Conservation (phyloP, 2,113 vertebrate species). For the Anoplopoma fimbria region DNA sequence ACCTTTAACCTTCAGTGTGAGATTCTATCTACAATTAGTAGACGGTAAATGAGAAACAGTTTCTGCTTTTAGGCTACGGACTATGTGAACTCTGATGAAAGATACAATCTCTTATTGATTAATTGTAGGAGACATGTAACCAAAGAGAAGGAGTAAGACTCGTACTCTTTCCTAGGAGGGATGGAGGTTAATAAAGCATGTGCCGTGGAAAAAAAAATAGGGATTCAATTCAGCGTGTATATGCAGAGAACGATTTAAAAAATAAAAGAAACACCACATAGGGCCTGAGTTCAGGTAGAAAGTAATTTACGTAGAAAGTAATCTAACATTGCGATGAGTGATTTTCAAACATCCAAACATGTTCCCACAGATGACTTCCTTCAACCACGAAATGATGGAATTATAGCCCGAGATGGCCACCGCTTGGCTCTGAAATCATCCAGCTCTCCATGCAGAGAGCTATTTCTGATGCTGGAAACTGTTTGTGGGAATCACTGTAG, state of each 20-base stretch:
- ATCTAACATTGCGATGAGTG: conserved; percentile 48
- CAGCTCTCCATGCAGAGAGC: conserved; percentile 26
- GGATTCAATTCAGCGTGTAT: not conserved
- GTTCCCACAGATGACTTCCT: conserved; percentile 66
- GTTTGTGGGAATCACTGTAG: conserved; percentile 75
- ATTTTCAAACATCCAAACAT: conserved; percentile 50
- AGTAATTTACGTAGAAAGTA: conserved; percentile 39
- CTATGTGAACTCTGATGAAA: conserved; percentile 4
- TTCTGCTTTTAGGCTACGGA: not conserved
- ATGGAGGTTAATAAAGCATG: not conserved
- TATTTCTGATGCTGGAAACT: conserved; percentile 57
- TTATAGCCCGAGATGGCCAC: conserved; percentile 50
- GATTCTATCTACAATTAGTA: conserved; percentile 1
- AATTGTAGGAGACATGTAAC: conserved; percentile 11
- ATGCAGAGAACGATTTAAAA: not conserved
- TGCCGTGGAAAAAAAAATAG: not conserved
- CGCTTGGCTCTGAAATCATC: conserved; percentile 55
- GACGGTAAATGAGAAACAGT: not conserved
- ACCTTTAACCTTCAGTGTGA: conserved; percentile 7
- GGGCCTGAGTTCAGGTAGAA: conserved; percentile 10
- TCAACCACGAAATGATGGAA: conserved; percentile 60
- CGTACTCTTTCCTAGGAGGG: too few species aligned
- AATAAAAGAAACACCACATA: not conserved
- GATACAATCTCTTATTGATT: not conserved
- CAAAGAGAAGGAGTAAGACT: not conserved